A percentile compares a stretch with the other conserved stretches of the same genome.
Evolutionary conservation across 2,797 vertebrate genomes (phyloP).

Genomic region (Hoplostethus mediterraneus): DNA sequence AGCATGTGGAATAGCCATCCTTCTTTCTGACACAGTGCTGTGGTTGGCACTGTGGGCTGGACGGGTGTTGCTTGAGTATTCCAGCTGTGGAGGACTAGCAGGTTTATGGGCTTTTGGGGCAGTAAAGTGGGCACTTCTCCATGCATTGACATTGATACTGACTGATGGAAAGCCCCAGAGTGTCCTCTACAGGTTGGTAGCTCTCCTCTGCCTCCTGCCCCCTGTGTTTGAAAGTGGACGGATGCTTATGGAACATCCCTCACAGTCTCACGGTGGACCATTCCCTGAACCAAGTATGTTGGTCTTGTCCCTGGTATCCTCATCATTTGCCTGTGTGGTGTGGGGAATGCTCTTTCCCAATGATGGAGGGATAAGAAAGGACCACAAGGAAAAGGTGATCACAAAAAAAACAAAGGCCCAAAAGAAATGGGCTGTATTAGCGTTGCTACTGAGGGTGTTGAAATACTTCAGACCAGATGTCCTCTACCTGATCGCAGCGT

Average conservation of each 20-base stretch:
- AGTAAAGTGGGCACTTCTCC: constrained; percentile 64
- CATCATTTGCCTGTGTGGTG: constrained; percentile 64
- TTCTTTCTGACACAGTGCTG: constrained; percentile 57
- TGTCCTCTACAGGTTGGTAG: constrained; percentile 52
- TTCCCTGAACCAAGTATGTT: constrained; percentile 59
- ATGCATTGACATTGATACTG: constrained; percentile 23
- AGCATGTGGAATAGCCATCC: constrained; percentile 31
- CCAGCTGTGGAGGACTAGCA: constrained; percentile 39
- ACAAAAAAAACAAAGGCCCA: too few species aligned
- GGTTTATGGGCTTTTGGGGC: constrained; percentile 73
- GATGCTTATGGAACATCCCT: constrained; percentile 30
- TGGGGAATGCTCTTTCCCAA: constrained; percentile 77
- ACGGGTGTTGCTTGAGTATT: constrained; percentile 31
- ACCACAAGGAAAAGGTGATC: too few species aligned
- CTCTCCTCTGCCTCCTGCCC: constrained; percentile 72
- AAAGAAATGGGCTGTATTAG: constrained; percentile 49
- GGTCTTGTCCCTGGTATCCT: constrained; percentile 55
- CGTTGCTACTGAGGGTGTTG: constrained; percentile 78
- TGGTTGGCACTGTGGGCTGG: constrained; percentile 29
- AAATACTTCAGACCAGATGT: constrained; percentile 80
- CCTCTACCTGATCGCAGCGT: constrained; percentile 75
- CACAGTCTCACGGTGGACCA: neutral
- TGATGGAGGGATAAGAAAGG: constrained; percentile 16
- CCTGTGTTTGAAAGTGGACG: constrained; percentile 72
- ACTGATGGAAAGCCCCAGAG: constrained; percentile 27